Conservation (phyloP, 1,140 invertebrate species). For the Drosophila tsacasi region DNA sequence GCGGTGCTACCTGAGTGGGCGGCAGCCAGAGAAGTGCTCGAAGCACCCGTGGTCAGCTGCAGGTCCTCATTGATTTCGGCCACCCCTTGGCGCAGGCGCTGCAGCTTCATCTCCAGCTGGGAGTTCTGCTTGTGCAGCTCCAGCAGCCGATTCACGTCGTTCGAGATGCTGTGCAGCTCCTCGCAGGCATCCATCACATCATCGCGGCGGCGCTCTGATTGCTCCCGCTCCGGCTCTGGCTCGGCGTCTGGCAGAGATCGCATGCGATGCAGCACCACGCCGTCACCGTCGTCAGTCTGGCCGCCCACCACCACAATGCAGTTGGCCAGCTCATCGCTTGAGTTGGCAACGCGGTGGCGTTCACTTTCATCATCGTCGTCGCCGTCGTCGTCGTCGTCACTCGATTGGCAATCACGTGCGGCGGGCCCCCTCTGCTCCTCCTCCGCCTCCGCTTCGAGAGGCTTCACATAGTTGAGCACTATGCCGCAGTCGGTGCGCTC, state of each 20-base stretch:
- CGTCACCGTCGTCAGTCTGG: conserved; percentile 66
- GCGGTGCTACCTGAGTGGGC: conserved; percentile 26
- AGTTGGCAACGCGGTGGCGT: conserved; percentile 73
- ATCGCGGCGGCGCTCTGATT: conserved; percentile 69
- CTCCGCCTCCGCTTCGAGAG: conserved; percentile 56
- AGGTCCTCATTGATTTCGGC: conserved; percentile 84
- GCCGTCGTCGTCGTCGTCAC: conserved; percentile 29
- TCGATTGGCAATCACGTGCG: conserved; percentile 54
- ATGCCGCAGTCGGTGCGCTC: conserved; percentile 86
- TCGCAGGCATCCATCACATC: conserved; percentile 70
- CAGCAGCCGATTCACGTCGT: conserved; percentile 80
- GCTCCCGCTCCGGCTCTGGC: conserved; percentile 20
- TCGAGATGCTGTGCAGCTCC: conserved; percentile 79
- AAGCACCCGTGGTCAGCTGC: conserved; percentile 20
- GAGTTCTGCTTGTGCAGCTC: conserved; percentile 80
- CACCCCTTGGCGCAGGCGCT: conserved; percentile 74
- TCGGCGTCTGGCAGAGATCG: conserved; percentile 61
- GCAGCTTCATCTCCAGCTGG: conserved; percentile 75
- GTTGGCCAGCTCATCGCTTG: conserved; percentile 81
- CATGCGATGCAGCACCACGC: conserved; percentile 74
- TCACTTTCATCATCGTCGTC: conserved; percentile 77
- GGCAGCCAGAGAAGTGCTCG: conserved; percentile 66
- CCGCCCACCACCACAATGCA: conserved; percentile 83
- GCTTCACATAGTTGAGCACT: conserved; percentile 84
- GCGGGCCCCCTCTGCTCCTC: neutral